A percentile compares a stretch with the other conserved stretches of the same genome.
Conservation (phyloP, 1,140 invertebrate species). For the Hesperophylax magnus region DNA sequence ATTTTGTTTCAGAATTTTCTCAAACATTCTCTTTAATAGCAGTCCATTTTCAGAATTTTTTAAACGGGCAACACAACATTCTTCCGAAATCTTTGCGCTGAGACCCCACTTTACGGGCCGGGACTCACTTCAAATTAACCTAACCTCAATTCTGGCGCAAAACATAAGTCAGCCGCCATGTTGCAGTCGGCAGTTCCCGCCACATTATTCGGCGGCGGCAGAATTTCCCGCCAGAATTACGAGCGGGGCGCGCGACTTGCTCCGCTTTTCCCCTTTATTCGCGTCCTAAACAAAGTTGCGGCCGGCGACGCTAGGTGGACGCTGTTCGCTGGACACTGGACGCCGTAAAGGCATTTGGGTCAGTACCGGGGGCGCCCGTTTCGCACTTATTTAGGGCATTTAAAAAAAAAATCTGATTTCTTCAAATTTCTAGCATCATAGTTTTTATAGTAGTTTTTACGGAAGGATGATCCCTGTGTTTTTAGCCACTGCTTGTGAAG, state of each 20-base stretch:
- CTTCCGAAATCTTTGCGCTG: conserved; percentile 30
- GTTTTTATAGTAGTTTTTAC: no score
- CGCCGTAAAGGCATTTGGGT: not conserved
- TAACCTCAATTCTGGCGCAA: conserved; percentile 47
- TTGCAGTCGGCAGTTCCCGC: conserved; percentile 52
- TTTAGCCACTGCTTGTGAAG: no score
- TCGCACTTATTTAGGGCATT: not conserved
- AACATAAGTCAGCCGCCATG: conserved; percentile 48
- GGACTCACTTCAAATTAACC: conserved; percentile 48
- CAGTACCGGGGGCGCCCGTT: not conserved
- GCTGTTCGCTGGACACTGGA: conserved; percentile 39
- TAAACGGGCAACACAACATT: not conserved
- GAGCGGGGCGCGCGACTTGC: conserved; percentile 43
- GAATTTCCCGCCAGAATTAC: conserved; percentile 46
- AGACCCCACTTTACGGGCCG: conserved; percentile 16
- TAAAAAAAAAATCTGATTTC: no score
- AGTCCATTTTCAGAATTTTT: not conserved
- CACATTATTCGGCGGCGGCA: conserved; percentile 46
- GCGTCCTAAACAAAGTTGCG: conserved; percentile 54
- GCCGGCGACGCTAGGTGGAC: conserved; percentile 31
- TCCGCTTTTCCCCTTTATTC: conserved; percentile 56
- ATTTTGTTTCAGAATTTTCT: no score
- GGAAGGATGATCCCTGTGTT: no score
- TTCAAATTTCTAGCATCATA: no score
- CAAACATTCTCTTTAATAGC: no score